These are phyloP conservation scores for Mastomys coucha DNA, from an alignment of 2,113 vertebrate species.

Conservation along the genomic window DNA sequence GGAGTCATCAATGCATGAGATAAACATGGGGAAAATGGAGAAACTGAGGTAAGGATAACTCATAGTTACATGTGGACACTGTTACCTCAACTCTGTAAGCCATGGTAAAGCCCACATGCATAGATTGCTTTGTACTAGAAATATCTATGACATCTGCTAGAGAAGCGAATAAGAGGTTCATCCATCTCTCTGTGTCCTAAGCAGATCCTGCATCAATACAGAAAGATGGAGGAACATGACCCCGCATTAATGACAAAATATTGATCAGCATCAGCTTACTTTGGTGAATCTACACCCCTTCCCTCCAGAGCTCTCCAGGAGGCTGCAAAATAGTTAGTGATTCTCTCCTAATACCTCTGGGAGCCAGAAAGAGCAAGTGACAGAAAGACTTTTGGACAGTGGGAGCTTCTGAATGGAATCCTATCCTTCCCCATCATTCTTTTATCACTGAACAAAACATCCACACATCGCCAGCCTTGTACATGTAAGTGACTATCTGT, in stretches of 20 bases:
- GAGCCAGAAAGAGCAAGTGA: neutral
- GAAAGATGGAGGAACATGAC: slow-evolving; percentile 48
- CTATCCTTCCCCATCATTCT: neutral
- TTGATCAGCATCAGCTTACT: slow-evolving; percentile 36
- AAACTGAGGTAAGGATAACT: neutral
- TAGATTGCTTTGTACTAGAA: slow-evolving; percentile 53
- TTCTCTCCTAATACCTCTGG: slow-evolving; percentile 40
- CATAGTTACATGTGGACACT: neutral
- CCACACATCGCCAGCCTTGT: neutral
- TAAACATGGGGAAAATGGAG: neutral
- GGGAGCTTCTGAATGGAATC: neutral
- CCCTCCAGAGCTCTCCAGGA: neutral
- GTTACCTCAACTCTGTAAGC: neutral
- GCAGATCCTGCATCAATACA: slow-evolving; percentile 66
- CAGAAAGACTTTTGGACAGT: neutral
- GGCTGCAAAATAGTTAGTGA: slow-evolving; percentile 15
- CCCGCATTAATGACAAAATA: slow-evolving; percentile 67
- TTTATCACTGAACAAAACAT: neutral
- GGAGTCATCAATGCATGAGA: neutral
- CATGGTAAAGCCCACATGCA: neutral
- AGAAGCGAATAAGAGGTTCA: slow-evolving; percentile 50
- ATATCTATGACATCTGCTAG: slow-evolving; percentile 44
- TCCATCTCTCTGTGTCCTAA: slow-evolving; percentile 56
- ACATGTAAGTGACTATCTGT: neutral
- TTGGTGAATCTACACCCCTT: slow-evolving; percentile 34